Percentiles rank a stretch among this genome's conserved stretches.
Evolutionary conservation across 2,797 vertebrate genomes (phyloP).

Genomic region (Pseudomugil gertrudae): DNA sequence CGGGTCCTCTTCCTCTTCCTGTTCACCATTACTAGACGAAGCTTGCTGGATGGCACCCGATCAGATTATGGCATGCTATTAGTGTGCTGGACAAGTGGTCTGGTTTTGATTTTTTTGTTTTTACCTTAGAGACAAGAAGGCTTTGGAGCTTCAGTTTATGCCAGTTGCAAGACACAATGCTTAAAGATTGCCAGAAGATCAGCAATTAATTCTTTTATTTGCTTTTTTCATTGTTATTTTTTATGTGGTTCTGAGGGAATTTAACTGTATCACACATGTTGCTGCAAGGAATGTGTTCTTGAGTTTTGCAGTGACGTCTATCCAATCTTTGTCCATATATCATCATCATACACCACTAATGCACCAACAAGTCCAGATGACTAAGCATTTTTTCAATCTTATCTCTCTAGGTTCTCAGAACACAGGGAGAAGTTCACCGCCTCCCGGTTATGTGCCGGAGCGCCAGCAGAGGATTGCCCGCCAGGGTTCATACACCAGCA

Average conservation of each 20-base stretch:
- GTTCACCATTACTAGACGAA: conserved; percentile 85
- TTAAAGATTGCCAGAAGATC: conserved; percentile 19
- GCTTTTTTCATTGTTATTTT: neutral
- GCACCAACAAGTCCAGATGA: neutral
- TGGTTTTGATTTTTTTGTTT: conserved; percentile 40
- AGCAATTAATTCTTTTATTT: conserved; percentile 8
- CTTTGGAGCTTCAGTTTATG: conserved; percentile 19
- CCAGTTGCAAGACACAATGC: conserved; percentile 24
- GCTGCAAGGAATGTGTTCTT: conserved; percentile 1
- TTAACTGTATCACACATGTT: neutral
- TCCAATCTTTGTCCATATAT: neutral
- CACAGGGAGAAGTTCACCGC: conserved; percentile 94
- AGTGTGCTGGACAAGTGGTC: conserved; percentile 64
- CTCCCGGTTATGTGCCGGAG: conserved; percentile 96
- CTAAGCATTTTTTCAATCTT: conserved; percentile 2
- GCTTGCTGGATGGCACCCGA: conserved; percentile 85
- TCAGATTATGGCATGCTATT: conserved; percentile 83
- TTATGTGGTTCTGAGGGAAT: neutral
- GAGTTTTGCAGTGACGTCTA: neutral
- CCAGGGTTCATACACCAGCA: conserved; percentile 98
- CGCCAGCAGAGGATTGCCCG: conserved; percentile 94
- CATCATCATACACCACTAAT: neutral
- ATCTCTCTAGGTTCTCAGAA: conserved; percentile 89
- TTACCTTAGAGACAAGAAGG: conserved; percentile 18
- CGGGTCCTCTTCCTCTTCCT: conserved; percentile 94